Evolutionary conservation across 2,113 vertebrate genomes (phyloP), one percentile per base, ranked within the genome.

Genomic region (Morphnarchus princeps): DNA sequence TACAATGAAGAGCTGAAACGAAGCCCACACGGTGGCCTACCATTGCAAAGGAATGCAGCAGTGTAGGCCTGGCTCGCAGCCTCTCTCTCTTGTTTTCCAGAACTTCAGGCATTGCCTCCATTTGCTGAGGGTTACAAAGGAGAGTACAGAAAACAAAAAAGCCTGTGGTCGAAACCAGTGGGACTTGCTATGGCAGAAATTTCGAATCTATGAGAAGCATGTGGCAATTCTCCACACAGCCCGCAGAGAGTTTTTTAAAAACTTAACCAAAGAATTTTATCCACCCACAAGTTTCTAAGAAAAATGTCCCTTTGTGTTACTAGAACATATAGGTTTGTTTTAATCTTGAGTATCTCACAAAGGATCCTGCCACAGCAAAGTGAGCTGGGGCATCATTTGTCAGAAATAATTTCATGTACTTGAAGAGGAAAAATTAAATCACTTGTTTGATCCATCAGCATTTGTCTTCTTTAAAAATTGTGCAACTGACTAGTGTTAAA

Each of bases 181-280:
- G 98, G 98, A 96, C 63, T 95, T 97, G 98, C 98, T 98, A 96
- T 97, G 98, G 98, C 96, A 98, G 98, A 98, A 98, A 98, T 98
- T 97, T 97, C 76, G 81, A 97, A 97, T 98, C 96, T 98, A 98
- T 98, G 98, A 98, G 91, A 98, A 96, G 97, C 98, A 98, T 93
- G 98, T 97, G 96, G 98, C 98, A 74, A 34, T 45, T 81, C 28
- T 97, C 98, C 98, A 97, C 59, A 82, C 67, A 92, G 78, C 97
- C 97, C 3, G 95, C 94, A 74, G 92, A 92, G 73, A 87, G 79
- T 7, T 90, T 89, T 94, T 87, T n/a, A 59, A 78, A 84, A 93
- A 80, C 83, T 66, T 73, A 90, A 97, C 82, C 78, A 61, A 95
- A 36, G 95, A 92, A 96, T 97, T 98, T 93, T 94, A 93, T 87